phyloP scores from a whole-genome alignment of 2,113 vertebrate genomes.

The Nannospalax galili region DNA sequence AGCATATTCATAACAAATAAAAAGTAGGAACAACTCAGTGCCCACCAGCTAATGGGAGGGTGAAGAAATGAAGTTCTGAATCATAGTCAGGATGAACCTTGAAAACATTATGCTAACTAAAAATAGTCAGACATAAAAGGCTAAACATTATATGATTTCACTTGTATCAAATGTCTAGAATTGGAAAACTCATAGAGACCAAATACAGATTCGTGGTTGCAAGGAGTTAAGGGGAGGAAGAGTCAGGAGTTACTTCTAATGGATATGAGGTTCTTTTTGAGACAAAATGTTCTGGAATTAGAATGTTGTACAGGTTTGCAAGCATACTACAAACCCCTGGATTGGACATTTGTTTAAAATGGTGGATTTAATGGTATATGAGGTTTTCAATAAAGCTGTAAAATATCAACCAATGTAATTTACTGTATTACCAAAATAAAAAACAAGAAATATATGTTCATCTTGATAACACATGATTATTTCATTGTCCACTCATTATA shows the following conservation, averaged over 20 bases:
- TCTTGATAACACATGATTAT: background rate
- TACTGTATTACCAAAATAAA: slow-evolving; percentile 20
- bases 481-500: slow-evolving; percentile 1
- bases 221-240: no score
- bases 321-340: background rate
- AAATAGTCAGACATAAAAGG: background rate
- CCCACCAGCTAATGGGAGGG: background rate
- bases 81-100: background rate
- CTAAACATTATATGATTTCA: background rate
- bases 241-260: background rate
- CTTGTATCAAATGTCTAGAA: slow-evolving; percentile 18
- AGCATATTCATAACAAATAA: background rate
- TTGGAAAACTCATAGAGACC: background rate
- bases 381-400: background rate
- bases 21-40: background rate
- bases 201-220: background rate
- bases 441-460: background rate
- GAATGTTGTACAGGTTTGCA: background rate
- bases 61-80: background rate
- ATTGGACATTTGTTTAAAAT: slow-evolving; percentile 11
- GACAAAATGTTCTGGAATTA: slow-evolving; percentile 37
- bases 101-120: background rate
- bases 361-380: background rate
- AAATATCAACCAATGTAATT: slow-evolving; percentile 31
- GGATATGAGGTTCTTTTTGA: background rate